Evolutionary conservation across 2,888 invertebrate species (phyloP).

Genomic region (Polyommatus icarus): DNA sequence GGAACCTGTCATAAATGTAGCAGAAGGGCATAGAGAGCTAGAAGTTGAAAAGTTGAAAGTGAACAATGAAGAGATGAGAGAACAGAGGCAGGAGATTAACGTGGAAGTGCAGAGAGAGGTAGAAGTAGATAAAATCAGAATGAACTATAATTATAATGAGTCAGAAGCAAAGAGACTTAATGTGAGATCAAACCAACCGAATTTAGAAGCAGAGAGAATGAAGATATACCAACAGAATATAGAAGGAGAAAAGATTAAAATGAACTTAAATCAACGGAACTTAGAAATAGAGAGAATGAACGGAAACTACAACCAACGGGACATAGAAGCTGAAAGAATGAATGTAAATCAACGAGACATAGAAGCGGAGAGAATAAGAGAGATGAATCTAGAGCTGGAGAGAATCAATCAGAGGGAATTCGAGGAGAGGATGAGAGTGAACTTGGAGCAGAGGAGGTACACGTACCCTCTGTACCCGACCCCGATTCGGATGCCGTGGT

Average conservation of each 20-base stretch:
- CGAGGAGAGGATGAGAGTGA: slow-evolving; percentile 49
- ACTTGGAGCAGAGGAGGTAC: slow-evolving; percentile 60
- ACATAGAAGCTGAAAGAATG: background rate
- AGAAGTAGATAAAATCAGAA: background rate
- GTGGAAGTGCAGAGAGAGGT: background rate
- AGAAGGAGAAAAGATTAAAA: slow-evolving; percentile 44
- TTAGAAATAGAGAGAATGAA: background rate
- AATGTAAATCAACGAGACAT: background rate
- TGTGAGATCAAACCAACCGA: background rate
- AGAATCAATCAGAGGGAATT: slow-evolving; percentile 50
- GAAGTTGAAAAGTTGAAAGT: slow-evolving; percentile 50
- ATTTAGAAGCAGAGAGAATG: background rate
- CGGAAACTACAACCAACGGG: background rate
- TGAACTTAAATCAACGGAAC: slow-evolving; percentile 55
- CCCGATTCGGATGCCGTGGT: slow-evolving; percentile 62
- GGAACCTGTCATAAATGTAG: slow-evolving; percentile 49
- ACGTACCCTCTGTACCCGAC: slow-evolving; percentile 67
- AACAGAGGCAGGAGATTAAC: background rate
- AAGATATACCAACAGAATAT: background rate
- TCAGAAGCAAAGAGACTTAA: background rate
- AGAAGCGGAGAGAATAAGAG: background rate
- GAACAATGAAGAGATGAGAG: slow-evolving; percentile 57
- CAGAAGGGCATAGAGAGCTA: slow-evolving; percentile 55
- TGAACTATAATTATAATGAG: background rate
- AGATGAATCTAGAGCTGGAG: background rate